phyloP scores from a whole-genome alignment of 2,888 invertebrate genomes.

The Drosophila melanosoma region DNA sequence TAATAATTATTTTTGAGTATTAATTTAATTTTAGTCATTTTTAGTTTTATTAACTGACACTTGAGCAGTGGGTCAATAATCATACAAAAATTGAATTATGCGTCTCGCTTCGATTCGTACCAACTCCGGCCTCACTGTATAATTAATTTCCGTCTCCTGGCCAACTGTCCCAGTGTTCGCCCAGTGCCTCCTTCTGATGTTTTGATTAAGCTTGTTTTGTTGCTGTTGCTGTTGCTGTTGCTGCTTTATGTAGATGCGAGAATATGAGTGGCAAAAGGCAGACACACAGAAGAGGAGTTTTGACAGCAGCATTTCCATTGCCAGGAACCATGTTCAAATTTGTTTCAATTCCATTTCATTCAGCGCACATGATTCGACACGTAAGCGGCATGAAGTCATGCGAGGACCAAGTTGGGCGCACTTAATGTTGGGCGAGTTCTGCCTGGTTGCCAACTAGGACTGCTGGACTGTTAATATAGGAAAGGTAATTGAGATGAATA shows the following conservation, averaged over 20 bases:
- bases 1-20: neutral
- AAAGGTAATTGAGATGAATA: conserved; percentile 75
- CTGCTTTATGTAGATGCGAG: conserved; percentile 65
- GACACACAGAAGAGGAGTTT: conserved; percentile 8
- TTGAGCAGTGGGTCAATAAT: neutral
- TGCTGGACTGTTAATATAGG: conserved; percentile 67
- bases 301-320: conserved; percentile 41
- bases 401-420: conserved; percentile 10
- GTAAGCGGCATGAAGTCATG: conserved; percentile 79
- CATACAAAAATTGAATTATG: conserved; percentile 14
- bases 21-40: neutral
- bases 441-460: conserved; percentile 28
- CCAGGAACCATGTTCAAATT: conserved; percentile 72
- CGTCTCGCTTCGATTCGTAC: neutral
- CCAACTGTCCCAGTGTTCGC: conserved; percentile 22
- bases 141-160: conserved; percentile 13
- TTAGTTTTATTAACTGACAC: neutral
- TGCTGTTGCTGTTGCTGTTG: conserved; percentile 32
- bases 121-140: conserved; percentile 47
- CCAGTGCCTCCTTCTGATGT: conserved; percentile 57
- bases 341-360: conserved; percentile 72
- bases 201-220: conserved; percentile 48
- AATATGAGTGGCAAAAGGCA: conserved; percentile 15
- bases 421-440: neutral
- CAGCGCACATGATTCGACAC: conserved; percentile 63